Evolutionary conservation across 1,140 invertebrate species (phyloP).

Genomic region (Leptopilina clavipes): DNA sequence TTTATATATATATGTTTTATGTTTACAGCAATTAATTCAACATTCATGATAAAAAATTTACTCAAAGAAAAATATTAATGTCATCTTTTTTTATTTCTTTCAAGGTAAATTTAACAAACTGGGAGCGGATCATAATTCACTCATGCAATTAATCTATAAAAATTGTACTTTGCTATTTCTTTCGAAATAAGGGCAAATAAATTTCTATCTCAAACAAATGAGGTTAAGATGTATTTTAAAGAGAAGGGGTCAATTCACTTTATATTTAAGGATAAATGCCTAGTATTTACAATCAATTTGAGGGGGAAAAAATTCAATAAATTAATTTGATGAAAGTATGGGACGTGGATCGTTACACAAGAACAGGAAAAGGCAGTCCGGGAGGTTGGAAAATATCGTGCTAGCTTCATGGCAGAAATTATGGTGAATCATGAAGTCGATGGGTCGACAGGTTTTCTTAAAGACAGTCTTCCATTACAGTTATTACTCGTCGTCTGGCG

Average conservation of each 20-base stretch:
- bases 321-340: slow-evolving; percentile 1
- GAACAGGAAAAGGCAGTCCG: not conserved
- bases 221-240: no score
- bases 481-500: slow-evolving; percentile 68
- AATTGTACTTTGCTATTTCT: no score
- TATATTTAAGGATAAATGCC: no score
- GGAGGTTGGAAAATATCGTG: not conserved
- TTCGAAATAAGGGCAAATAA: no score
- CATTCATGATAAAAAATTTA: not conserved
- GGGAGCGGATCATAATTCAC: no score
- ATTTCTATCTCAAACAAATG: no score
- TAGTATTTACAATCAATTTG: not conserved
- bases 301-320: no score
- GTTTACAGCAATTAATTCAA: slow-evolving; percentile 2
- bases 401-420: not conserved
- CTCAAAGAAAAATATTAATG: not conserved
- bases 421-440: slow-evolving; percentile 30
- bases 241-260: no score
- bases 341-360: no score
- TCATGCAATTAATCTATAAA: no score
- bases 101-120: not conserved
- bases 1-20: not conserved
- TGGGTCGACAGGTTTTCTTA: slow-evolving; percentile 41
- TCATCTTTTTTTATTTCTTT: not conserved
- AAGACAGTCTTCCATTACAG: slow-evolving; percentile 62